Evolutionary conservation across 2,797 vertebrate species (phyloP), one percentile per base, ranked within the genome.

Genomic region (Cuniculus paca): DNA sequence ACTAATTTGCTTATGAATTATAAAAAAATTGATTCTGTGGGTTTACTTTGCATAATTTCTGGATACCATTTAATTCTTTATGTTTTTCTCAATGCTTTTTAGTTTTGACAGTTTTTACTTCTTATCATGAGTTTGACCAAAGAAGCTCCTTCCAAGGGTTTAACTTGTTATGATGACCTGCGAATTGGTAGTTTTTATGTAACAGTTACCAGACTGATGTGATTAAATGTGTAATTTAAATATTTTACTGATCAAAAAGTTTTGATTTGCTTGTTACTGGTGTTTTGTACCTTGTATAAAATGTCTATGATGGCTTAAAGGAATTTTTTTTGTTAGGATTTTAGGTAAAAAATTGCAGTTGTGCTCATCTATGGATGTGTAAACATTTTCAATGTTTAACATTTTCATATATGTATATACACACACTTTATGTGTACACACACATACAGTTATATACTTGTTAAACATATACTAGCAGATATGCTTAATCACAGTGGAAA

Each of bases 241-340:
- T 63, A 14, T 77, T 50, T 12, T 88, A 48, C 88, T 22, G 4
- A 75, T 86, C 31, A 26, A 82, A 88, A 31, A 14, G 14, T 65
- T 91, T 91, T 95, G 74, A 36, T 61, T 92, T 96, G 70, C 56
- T 81, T 93, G 20, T 82, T 61, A 80, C 87, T 11, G 6, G 26
- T 20, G 17, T 60, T 86, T 95, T 61, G 5, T 80, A 31, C 2
- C 24, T 94, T 81, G 39, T 61, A 39, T 81, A 50, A 68, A 88
- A 72, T 83, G 26, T 24, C 7, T 65, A 42, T 3, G 13, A 77
- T 75, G 22, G 0, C 16, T 34, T 56, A 77, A 93, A 65, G n/a
- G 50, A 70, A 20, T 10, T 65, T 87, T 87, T 58, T 72, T 70
- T 80, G 36, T 91, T 87, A 77, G 4, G 1, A 58, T 16, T 94